These are phyloP conservation scores for Stigmatopora argus DNA, from an alignment of 2,113 vertebrate genomes.

Conservation along the genomic window DNA sequence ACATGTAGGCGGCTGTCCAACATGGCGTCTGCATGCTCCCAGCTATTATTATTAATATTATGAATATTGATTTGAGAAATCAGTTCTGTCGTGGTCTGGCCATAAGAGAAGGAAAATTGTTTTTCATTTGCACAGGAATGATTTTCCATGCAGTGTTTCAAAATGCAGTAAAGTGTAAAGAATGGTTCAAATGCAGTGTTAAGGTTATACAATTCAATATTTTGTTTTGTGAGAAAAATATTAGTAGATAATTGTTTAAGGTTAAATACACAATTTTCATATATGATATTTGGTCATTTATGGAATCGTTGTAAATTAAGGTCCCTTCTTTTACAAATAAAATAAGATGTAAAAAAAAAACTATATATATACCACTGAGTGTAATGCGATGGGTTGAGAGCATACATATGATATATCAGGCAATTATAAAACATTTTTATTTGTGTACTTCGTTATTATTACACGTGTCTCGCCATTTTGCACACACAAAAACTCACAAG, in stretches of 20 bases:
- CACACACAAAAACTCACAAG: constrained; percentile 59
- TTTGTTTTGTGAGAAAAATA: too few relatives aligned
- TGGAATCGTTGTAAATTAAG: too few relatives aligned
- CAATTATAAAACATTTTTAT: constrained; percentile 64
- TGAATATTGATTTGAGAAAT: constrained; percentile 26
- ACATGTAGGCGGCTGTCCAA: constrained; percentile 63
- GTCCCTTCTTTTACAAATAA: too few relatives aligned
- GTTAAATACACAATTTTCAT: too few relatives aligned
- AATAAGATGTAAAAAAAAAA: too few relatives aligned
- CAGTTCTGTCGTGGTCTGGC: constrained; percentile 17
- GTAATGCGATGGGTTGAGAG: not conserved
- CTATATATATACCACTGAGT: too few relatives aligned
- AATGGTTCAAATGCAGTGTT: too few relatives aligned
- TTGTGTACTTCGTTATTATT: constrained; percentile 50
- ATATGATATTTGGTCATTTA: too few relatives aligned
- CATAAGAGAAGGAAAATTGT: not conserved
- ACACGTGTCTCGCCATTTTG: constrained; percentile 53
- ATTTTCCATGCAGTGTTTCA: too few relatives aligned
- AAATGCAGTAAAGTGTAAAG: too few relatives aligned
- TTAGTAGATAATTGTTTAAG: too few relatives aligned
- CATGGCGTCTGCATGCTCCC: constrained; percentile 21
- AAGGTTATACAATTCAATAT: too few relatives aligned
- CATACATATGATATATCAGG: constrained; percentile 42
- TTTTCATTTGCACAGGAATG: not conserved
- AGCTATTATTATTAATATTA: not conserved